Evolutionary conservation across 2,797 vertebrate genomes (phyloP).

Genomic region (Melanotaenia nigrans): DNA sequence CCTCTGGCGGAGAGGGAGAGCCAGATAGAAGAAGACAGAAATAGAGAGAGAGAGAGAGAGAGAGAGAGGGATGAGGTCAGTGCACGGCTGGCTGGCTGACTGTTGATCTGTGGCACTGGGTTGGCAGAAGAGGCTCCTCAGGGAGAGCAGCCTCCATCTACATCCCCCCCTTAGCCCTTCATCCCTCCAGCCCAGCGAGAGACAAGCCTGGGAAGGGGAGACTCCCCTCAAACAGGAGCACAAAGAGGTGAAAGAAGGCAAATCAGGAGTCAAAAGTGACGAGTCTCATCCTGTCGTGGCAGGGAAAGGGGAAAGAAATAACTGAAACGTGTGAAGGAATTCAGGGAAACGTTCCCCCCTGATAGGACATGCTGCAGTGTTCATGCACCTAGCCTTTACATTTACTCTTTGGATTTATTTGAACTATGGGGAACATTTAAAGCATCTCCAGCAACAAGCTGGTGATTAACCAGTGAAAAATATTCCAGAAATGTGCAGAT

Average conservation of each 20-base stretch:
- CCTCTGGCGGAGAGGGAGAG: conserved; percentile 71
- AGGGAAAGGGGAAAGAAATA: background rate
- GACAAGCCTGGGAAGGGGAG: conserved; percentile 39
- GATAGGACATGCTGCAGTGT: conserved; percentile 11
- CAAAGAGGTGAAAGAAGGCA: conserved; percentile 37
- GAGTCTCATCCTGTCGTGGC: background rate
- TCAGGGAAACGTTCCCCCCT: background rate
- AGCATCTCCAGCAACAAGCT: no score
- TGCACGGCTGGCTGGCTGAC: conserved; percentile 79
- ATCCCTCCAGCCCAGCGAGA: conserved; percentile 45
- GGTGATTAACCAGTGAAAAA: background rate
- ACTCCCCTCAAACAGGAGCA: conserved; percentile 41
- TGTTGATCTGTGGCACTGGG: conserved; percentile 82
- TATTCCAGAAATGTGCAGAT: background rate
- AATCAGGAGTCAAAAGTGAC: conserved; percentile 19
- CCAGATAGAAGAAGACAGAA: conserved; percentile 64
- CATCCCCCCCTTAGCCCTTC: conserved; percentile 25
- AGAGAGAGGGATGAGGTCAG: conserved; percentile 71
- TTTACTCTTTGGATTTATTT: background rate
- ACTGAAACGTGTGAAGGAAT: conserved; percentile 3
- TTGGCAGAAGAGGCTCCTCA: conserved; percentile 76
- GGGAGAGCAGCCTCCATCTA: conserved; percentile 65
- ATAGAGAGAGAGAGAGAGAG: conserved; percentile 49
- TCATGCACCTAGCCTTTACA: conserved; percentile 21
- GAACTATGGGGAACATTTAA: no score